These are phyloP conservation scores for Phlogophora meticulosa DNA, from an alignment of 2,888 invertebrate species.

Conservation along the genomic window DNA sequence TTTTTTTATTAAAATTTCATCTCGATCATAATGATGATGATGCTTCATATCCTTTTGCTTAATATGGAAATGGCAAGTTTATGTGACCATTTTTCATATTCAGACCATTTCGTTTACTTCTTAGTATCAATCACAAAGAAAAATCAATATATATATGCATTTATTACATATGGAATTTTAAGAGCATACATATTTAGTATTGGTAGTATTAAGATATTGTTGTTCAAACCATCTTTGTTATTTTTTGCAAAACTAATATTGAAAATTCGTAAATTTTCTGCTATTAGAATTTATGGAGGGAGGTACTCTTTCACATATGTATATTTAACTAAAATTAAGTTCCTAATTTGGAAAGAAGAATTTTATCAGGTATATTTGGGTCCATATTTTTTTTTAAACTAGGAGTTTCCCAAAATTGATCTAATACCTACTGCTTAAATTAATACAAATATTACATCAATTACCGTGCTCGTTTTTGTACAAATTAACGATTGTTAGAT, in stretches of 20 bases:
- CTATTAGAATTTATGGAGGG: not conserved
- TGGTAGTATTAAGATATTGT: too few relatives aligned
- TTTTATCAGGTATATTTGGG: conserved; percentile 3
- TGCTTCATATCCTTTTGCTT: conserved; percentile 53
- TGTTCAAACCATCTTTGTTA: too few relatives aligned
- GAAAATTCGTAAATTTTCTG: not conserved
- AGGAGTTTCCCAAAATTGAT: too few relatives aligned
- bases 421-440: conserved; percentile 15
- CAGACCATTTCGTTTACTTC: conserved; percentile 26
- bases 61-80: conserved; percentile 51
- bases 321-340: not conserved
- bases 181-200: not conserved
- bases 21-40: conserved; percentile 53
- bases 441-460: conserved; percentile 15
- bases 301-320: not conserved
- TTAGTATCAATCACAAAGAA: conserved; percentile 17
- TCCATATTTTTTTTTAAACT: too few relatives aligned
- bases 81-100: conserved; percentile 26
- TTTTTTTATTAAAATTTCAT: conserved; percentile 51
- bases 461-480: conserved; percentile 15
- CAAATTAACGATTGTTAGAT: conserved; percentile 11
- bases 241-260: not conserved
- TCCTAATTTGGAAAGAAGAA: conserved; percentile 1
- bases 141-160: not conserved
- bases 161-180: conserved; percentile 19